Evolutionary conservation across 2,888 invertebrate species (phyloP).

Genomic region (Morpho achilles): DNA sequence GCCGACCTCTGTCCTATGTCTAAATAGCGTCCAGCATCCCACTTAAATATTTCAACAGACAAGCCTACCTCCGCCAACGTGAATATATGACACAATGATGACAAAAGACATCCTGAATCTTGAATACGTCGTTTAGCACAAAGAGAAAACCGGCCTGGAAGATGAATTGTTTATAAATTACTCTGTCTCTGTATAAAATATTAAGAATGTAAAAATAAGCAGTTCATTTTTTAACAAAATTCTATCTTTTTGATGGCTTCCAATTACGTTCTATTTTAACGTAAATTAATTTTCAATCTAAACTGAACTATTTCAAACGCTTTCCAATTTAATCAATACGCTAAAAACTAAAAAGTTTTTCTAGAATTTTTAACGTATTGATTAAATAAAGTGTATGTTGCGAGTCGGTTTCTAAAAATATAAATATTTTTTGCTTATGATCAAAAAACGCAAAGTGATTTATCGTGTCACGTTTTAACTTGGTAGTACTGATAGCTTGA

Average conservation of each 20-base stretch:
- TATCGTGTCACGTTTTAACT: no score
- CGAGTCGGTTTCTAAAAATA: no score
- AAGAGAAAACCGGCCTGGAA: constrained; percentile 7
- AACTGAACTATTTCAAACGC: neutral
- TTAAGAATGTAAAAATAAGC: neutral
- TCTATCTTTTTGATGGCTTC: neutral
- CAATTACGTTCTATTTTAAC: no score
- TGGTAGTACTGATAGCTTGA: no score
- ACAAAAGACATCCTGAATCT: constrained; percentile 15
- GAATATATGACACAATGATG: constrained; percentile 8
- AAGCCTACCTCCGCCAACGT: constrained; percentile 3
- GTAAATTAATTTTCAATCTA: neutral
- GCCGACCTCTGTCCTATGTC: neutral
- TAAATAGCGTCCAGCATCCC: constrained; percentile 9
- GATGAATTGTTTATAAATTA: constrained; percentile 14
- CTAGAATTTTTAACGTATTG: no score
- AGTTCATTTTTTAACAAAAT: neutral
- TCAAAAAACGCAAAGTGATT: no score
- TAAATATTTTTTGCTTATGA: no score
- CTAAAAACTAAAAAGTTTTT: no score
- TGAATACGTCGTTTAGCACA: constrained; percentile 11
- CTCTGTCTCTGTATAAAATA: constrained; percentile 9
- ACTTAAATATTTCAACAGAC: constrained; percentile 12
- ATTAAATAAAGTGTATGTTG: no score
- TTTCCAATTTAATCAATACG: no score